A percentile compares a stretch with the other conserved stretches of the same genome.
Evolutionary conservation across 2,797 vertebrate genomes (phyloP).

Genomic region (Pseudopleuronectes americanus): DNA sequence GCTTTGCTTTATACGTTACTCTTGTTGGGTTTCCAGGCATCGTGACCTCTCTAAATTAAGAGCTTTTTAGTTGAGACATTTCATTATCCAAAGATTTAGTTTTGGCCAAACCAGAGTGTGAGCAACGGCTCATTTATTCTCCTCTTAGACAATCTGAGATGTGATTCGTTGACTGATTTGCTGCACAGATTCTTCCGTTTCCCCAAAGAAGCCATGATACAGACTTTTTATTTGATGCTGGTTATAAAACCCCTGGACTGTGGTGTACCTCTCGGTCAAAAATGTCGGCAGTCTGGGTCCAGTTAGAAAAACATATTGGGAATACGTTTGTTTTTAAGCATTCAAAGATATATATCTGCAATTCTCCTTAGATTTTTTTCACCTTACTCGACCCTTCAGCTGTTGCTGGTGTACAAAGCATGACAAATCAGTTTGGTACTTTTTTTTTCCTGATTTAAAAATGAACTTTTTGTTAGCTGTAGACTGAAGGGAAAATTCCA

Average conservation of each 20-base stretch:
- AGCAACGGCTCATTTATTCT: neutral
- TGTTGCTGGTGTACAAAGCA: slow-evolving; percentile 58
- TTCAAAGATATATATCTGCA: slow-evolving; percentile 60
- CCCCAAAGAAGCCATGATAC: slow-evolving; percentile 45
- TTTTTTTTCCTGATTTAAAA: slow-evolving; percentile 39
- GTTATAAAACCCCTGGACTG: slow-evolving; percentile 21
- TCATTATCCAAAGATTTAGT: slow-evolving; percentile 67
- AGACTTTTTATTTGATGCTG: slow-evolving; percentile 9
- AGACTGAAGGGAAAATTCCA: slow-evolving; percentile 45
- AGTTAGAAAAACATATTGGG: slow-evolving; percentile 6
- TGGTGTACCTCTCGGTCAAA: slow-evolving; percentile 14
- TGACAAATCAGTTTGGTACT: slow-evolving; percentile 76
- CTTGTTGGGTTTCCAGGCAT: slow-evolving; percentile 29
- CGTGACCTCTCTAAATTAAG: slow-evolving; percentile 32
- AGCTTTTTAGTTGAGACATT: slow-evolving; percentile 17
- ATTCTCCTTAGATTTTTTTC: slow-evolving; percentile 8
- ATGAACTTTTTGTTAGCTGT: slow-evolving; percentile 32
- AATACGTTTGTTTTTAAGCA: slow-evolving; percentile 36
- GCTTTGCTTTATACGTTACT: slow-evolving; percentile 37
- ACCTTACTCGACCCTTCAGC: slow-evolving; percentile 40
- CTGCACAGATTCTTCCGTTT: slow-evolving; percentile 24
- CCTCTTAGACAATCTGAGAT: slow-evolving; percentile 6
- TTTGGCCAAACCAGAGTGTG: slow-evolving; percentile 41
- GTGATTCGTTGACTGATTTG: slow-evolving; percentile 15
- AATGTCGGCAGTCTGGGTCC: neutral